Percentiles rank a stretch among this genome's conserved stretches.
phyloP scores from a whole-genome alignment of 2,888 invertebrate genomes.

The Epistrophe eligans region DNA sequence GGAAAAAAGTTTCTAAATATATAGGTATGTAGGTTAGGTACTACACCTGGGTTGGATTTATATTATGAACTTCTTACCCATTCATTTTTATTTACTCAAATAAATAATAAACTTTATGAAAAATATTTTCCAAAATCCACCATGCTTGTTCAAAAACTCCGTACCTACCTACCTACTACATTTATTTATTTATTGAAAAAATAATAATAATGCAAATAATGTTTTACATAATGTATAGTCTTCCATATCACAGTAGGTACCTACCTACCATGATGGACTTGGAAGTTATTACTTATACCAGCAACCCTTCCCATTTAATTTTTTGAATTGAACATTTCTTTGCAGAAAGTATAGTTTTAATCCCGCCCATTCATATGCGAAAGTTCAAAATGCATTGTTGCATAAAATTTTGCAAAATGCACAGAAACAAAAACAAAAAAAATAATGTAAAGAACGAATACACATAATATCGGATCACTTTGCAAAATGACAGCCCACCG shows the following conservation, averaged over 20 bases:
- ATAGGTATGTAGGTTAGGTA: too few species aligned
- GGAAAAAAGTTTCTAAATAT: too few species aligned
- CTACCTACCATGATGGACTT: not conserved
- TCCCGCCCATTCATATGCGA: conserved; percentile 70
- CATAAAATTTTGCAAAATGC: conserved; percentile 69
- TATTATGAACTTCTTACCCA: too few species aligned
- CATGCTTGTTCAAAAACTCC: conserved; percentile 14
- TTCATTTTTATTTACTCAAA: not conserved
- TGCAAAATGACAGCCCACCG: conserved; percentile 73
- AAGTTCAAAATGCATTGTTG: conserved; percentile 70
- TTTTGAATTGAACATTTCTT: not conserved
- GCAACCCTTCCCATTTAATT: conserved; percentile 34
- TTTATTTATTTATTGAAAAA: too few species aligned
- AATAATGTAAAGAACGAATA: conserved; percentile 17
- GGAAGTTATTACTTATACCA: conserved; percentile 50
- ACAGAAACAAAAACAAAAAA: conserved; percentile 22
- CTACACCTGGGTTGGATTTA: too few species aligned
- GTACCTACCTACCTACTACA: too few species aligned
- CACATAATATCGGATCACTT: conserved; percentile 55
- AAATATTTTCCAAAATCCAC: conserved; percentile 27
- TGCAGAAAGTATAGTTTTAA: conserved; percentile 40
- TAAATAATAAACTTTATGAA: conserved; percentile 22
- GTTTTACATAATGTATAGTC: too few species aligned
- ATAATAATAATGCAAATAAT: too few species aligned
- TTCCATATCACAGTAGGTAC: not conserved